phyloP scores from a whole-genome alignment of 2,113 vertebrate genomes.

The Panurus biarmicus region DNA sequence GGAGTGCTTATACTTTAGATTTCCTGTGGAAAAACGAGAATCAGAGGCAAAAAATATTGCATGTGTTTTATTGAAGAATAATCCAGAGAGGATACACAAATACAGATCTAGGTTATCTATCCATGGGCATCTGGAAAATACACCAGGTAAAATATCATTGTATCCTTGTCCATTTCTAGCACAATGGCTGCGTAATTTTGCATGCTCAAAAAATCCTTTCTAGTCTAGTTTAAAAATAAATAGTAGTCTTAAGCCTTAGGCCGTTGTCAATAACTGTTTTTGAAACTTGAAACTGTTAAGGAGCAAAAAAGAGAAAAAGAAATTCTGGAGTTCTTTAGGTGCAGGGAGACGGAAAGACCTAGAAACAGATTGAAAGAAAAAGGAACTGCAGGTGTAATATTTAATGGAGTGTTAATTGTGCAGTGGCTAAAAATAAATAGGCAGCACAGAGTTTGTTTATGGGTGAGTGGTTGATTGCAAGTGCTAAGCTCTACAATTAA shows the following conservation, averaged over 20 bases:
- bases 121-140: background rate
- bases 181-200: background rate
- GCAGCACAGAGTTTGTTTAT: background rate
- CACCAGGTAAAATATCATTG: background rate
- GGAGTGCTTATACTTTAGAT: background rate
- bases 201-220: background rate
- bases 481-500: conserved; percentile 3
- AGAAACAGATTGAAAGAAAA: background rate
- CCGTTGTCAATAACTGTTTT: background rate
- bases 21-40: background rate
- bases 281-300: background rate
- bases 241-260: background rate
- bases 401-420: conserved; percentile 31
- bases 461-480: conserved; percentile 21
- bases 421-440: conserved; percentile 28
- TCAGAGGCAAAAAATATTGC: background rate
- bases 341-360: background rate
- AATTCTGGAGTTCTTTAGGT: background rate
- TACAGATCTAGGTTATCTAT: background rate
- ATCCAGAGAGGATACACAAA: background rate
- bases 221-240: background rate
- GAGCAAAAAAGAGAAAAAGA: background rate
- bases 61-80: background rate
- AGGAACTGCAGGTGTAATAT: background rate
- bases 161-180: background rate